Conservation (phyloP, 2,113 vertebrate species). For the Carollia perspicillata region DNA sequence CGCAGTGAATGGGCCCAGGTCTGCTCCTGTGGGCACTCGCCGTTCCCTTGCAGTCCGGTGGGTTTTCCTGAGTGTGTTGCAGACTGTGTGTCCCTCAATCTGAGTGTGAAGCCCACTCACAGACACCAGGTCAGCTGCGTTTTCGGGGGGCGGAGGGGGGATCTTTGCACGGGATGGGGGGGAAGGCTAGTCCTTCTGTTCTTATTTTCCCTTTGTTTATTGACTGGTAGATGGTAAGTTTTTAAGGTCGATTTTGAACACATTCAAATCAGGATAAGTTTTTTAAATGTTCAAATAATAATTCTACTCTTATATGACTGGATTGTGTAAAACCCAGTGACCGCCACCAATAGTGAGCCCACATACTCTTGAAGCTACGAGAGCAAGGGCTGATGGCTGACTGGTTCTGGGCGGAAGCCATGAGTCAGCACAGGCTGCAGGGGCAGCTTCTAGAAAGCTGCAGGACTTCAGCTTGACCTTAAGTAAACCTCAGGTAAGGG, state of each 20-base stretch:
- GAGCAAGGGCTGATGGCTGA: neutral
- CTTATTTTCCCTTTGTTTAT: neutral
- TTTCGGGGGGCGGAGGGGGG: neutral
- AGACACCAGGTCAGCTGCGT: neutral
- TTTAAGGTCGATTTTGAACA: slow-evolving; percentile 35
- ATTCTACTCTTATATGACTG: neutral
- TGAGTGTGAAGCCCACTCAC: neutral
- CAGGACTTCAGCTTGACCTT: neutral
- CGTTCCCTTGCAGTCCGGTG: neutral
- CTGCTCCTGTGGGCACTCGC: neutral
- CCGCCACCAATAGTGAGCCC: neutral
- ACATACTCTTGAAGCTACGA: neutral
- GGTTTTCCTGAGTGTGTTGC: neutral
- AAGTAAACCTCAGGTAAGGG: neutral
- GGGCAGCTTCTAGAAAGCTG: neutral
- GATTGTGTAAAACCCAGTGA: neutral
- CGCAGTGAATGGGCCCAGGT: neutral
- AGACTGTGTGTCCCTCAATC: neutral
- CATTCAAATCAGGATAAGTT: neutral
- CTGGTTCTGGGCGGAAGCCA: neutral
- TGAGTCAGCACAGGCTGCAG: neutral
- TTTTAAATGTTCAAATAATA: neutral
- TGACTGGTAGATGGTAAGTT: neutral
- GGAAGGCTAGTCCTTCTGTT: neutral
- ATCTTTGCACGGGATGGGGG: neutral